A percentile compares a stretch with the other conserved stretches of the same genome.
Conservation (phyloP, 2,888 invertebrate genomes). For the Dynastes tityus region DNA sequence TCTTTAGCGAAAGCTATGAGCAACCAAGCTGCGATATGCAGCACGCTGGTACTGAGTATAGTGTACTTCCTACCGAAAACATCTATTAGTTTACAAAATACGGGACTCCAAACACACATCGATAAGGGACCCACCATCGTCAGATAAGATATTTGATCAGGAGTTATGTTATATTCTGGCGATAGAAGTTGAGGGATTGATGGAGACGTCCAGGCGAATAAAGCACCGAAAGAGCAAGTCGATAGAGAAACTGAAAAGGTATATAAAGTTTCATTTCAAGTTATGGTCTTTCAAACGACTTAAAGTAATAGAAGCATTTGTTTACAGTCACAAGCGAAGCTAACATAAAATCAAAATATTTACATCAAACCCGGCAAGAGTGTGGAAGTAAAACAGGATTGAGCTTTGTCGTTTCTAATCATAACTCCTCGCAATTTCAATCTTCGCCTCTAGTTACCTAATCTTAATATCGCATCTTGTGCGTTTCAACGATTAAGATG, state of each 20-base stretch:
- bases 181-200: constrained; percentile 55
- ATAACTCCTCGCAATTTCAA: no score
- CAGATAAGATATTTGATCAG: constrained; percentile 56
- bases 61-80: constrained; percentile 58
- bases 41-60: constrained; percentile 58
- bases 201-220: constrained; percentile 58
- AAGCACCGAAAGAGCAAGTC: constrained; percentile 53
- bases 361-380: no score
- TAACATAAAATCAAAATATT: no score
- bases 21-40: constrained; percentile 59
- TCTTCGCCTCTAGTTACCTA: no score
- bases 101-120: constrained; percentile 52
- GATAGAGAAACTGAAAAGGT: constrained; percentile 54
- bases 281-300: neutral
- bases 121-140: constrained; percentile 55
- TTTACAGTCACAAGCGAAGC: no score
- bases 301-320: no score
- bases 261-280: neutral
- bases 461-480: no score
- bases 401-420: no score
- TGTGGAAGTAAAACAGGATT: no score
- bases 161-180: constrained; percentile 51
- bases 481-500: no score
- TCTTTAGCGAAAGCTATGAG: constrained; percentile 57
- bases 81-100: constrained; percentile 52